A percentile compares a stretch with the other conserved stretches of the same genome.
These are phyloP conservation scores for Drosophila siamana DNA, from an alignment of 2,888 invertebrate species.

Conservation along the genomic window DNA sequence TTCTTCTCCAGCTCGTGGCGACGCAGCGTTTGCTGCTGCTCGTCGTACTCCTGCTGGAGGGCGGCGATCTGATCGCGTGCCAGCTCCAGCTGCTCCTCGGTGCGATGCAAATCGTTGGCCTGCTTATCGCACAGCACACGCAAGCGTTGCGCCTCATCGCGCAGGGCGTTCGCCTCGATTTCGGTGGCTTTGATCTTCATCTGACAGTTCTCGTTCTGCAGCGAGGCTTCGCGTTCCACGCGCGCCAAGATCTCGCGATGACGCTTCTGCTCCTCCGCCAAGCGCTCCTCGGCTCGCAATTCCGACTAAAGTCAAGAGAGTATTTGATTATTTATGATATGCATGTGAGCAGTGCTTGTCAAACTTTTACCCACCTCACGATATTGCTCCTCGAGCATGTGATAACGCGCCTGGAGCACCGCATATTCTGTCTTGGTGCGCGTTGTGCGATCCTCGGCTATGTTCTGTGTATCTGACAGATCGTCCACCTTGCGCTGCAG, in stretches of 20 bases:
- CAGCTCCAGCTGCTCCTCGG: slow-evolving; percentile 87
- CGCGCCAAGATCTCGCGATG: slow-evolving; percentile 93
- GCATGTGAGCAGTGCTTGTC: background rate
- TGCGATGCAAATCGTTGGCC: slow-evolving; percentile 86
- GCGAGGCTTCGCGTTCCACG: slow-evolving; percentile 93
- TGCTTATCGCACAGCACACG: slow-evolving; percentile 88
- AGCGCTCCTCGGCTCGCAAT: slow-evolving; percentile 90
- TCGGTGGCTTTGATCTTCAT: slow-evolving; percentile 90
- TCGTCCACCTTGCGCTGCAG: slow-evolving; percentile 96
- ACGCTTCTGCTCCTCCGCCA: slow-evolving; percentile 93
- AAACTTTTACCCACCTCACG: slow-evolving; percentile 87
- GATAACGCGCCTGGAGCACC: slow-evolving; percentile 94
- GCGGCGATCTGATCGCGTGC: slow-evolving; percentile 86
- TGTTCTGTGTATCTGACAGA: slow-evolving; percentile 94
- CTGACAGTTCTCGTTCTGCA: slow-evolving; percentile 91
- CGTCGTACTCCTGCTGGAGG: slow-evolving; percentile 86
- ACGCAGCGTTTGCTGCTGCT: slow-evolving; percentile 87
- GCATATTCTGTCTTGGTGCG: slow-evolving; percentile 97
- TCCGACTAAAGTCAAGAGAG: slow-evolving; percentile 87
- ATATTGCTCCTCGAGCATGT: slow-evolving; percentile 93
- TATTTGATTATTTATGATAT: background rate
- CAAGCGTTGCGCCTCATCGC: slow-evolving; percentile 89
- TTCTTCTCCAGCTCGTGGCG: slow-evolving; percentile 86
- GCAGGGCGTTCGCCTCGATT: slow-evolving; percentile 88
- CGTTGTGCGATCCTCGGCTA: slow-evolving; percentile 94